phyloP scores from a whole-genome alignment of 1,140 invertebrate species.

The Protaetia brevitarsis region DNA sequence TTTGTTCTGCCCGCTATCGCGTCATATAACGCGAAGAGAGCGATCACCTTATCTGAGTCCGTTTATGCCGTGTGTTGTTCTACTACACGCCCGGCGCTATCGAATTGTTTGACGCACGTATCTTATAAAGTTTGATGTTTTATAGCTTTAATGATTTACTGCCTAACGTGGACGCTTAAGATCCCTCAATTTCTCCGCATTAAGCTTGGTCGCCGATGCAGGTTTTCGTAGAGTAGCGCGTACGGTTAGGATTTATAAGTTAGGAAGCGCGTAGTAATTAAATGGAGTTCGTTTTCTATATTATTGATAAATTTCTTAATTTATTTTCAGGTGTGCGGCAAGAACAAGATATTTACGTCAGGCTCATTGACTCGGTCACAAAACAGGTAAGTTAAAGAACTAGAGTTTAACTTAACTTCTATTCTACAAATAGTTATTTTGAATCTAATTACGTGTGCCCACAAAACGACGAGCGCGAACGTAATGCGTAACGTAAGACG shows the following conservation, averaged over 20 bases:
- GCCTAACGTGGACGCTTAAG: too few species aligned
- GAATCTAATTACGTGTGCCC: too few species aligned
- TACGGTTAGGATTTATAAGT: too few species aligned
- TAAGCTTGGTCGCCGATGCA: too few species aligned
- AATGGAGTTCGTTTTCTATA: too few species aligned
- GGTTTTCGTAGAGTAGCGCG: too few species aligned
- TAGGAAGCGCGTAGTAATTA: too few species aligned
- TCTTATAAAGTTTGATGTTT: constrained; percentile 29
- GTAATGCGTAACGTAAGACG: too few species aligned
- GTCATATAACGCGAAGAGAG: constrained; percentile 5
- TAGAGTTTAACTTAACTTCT: too few species aligned
- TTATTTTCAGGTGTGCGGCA: constrained; percentile 86
- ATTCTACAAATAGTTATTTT: neutral
- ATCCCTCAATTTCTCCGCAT: too few species aligned
- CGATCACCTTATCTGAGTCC: constrained; percentile 6
- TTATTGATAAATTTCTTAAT: constrained; percentile 34
- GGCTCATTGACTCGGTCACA: constrained; percentile 96
- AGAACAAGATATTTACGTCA: constrained; percentile 97
- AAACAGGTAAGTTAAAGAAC: constrained; percentile 88
- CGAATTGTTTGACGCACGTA: constrained; percentile 25
- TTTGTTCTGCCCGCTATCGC: constrained; percentile 38
- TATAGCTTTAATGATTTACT: constrained; percentile 35
- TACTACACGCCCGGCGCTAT: neutral
- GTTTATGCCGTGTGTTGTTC: neutral
- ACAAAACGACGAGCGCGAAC: too few species aligned